Base-by-base conservation (phyloP, 1,140 invertebrate genomes). In the Megathymus violae region DNA sequence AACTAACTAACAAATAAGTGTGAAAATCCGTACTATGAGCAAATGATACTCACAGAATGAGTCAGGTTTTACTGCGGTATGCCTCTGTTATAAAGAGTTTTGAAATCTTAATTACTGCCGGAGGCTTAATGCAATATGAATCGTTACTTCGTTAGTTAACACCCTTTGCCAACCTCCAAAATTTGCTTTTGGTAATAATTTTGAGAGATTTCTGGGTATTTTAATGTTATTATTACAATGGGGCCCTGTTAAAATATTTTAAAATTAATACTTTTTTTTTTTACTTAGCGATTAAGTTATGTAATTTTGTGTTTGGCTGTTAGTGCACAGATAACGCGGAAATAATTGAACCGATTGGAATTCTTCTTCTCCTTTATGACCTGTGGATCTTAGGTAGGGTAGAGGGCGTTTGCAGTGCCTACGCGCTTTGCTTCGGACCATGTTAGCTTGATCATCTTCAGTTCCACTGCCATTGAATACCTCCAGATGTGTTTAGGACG, bases 61-160 rank as follows among this genome's bases (percentile, higher is more conserved):
- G 65, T 43, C 60, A 66, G 67, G 66, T 68, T 68, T 72, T 67
- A 65, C 65, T 60, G 62, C 62, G 50, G 69, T 64, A 68, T 62
- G 75, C 68, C 65, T 65, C 68, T 69, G 63, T 69, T 64, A 73
- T 74, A 83, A 71, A 76, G 74, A 74, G 70, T 82, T 84, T 74
- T 80, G 80, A 78, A 80, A 78, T 83, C 78, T 82, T 88, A 88
- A 88, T 88, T 84, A 80, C 71, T 67, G 81, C 85, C 71, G 54
- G 63, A 47, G 76, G 85, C 75, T 76, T 64, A 77, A 79, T 79
- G 70, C 74, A 75, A 74, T 71, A 69, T 67, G 69, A 74, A 70
- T 69, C 67, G 67, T 76, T 74, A 71, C 74, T 79, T 70, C 65
- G 59, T 67, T 73, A 69, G 69, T 67, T 69, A 67, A 72, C 64